A percentile compares a stretch with the other conserved stretches of the same genome.
These are phyloP conservation scores for Umimayanthus kanabou DNA, from an alignment of 92 coral and sea anemone species.

Conservation along the genomic window DNA sequence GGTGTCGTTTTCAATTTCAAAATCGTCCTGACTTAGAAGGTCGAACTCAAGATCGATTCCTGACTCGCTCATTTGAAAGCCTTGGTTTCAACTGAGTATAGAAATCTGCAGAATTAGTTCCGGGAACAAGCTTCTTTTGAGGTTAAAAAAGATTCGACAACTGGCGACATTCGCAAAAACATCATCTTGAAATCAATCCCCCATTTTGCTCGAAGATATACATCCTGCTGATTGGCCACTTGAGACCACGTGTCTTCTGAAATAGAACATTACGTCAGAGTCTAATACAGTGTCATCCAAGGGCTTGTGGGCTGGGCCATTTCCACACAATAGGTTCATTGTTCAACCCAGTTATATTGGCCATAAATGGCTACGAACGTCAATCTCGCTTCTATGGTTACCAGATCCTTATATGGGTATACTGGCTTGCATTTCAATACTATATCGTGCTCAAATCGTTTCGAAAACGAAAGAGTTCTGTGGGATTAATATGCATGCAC, in stretches of 20 bases:
- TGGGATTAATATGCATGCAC: too few relatives aligned
- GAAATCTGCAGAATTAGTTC: conserved; percentile 31
- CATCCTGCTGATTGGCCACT: conserved; percentile 59
- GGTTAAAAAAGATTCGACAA: not conserved
- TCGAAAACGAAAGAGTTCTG: too few relatives aligned
- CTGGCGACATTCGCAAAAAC: not conserved
- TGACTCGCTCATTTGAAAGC: conserved; percentile 97
- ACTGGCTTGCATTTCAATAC: too few relatives aligned
- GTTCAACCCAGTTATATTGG: not conserved
- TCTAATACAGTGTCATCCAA: conserved; percentile 11
- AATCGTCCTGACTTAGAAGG: conserved; percentile 75
- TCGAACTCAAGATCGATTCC: conserved; percentile 99
- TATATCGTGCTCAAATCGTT: not conserved
- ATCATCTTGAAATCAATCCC: conserved; percentile 49
- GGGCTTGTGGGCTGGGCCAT: not conserved
- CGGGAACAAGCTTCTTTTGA: not conserved
- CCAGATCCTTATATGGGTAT: conserved; percentile 26
- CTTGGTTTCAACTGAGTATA: conserved; percentile 49
- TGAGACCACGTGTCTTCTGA: conserved; percentile 69
- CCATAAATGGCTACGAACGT: conserved; percentile 18
- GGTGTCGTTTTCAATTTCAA: conserved; percentile 62
- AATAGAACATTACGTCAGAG: conserved; percentile 72
- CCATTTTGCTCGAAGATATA: conserved; percentile 49
- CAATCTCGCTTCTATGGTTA: conserved; percentile 12
- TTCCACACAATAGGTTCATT: not conserved